Evolutionary conservation across 2,888 invertebrate species (phyloP).

Genomic region (Drosophila tripunctata): DNA sequence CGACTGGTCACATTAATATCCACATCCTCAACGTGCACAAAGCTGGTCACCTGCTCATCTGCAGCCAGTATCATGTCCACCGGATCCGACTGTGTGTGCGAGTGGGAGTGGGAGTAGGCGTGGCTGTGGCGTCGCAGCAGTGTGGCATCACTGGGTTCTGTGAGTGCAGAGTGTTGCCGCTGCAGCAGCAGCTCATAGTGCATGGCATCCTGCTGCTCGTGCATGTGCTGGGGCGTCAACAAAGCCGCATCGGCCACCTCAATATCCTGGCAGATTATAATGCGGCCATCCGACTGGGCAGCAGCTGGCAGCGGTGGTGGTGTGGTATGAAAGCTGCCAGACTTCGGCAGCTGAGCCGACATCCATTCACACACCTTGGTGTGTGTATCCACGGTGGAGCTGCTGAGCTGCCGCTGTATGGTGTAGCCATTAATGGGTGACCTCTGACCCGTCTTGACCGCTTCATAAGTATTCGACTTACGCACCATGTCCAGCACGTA

Average conservation of each 20-base stretch:
- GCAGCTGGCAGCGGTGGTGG: conserved; percentile 83
- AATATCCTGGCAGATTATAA: conserved; percentile 83
- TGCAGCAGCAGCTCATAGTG: conserved; percentile 74
- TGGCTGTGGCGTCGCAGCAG: conserved; percentile 82
- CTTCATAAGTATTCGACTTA: conserved; percentile 83
- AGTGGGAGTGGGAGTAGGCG: conserved; percentile 25
- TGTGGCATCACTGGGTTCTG: conserved; percentile 77
- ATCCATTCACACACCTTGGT: conserved; percentile 95
- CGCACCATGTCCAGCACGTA: conserved; percentile 82
- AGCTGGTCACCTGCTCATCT: conserved; percentile 85
- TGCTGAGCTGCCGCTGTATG: conserved; percentile 89
- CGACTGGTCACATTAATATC: conserved; percentile 90
- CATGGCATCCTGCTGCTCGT: conserved; percentile 82
- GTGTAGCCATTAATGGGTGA: conserved; percentile 87
- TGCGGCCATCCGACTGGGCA: conserved; percentile 62
- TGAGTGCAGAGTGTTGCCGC: conserved; percentile 75
- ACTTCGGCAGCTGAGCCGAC: conserved; percentile 86
- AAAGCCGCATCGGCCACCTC: conserved; percentile 82
- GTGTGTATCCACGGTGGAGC: conserved; percentile 93
- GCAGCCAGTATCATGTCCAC: conserved; percentile 85
- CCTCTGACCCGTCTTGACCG: conserved; percentile 79
- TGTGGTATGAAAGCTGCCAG: conserved; percentile 82
- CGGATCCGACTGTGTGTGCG: conserved; percentile 87
- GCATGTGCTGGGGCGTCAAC: conserved; percentile 80
- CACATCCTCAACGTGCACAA: conserved; percentile 84